These are phyloP conservation scores for Petromus typicus DNA, from an alignment of 2,113 vertebrate genomes.

Conservation along the genomic window DNA sequence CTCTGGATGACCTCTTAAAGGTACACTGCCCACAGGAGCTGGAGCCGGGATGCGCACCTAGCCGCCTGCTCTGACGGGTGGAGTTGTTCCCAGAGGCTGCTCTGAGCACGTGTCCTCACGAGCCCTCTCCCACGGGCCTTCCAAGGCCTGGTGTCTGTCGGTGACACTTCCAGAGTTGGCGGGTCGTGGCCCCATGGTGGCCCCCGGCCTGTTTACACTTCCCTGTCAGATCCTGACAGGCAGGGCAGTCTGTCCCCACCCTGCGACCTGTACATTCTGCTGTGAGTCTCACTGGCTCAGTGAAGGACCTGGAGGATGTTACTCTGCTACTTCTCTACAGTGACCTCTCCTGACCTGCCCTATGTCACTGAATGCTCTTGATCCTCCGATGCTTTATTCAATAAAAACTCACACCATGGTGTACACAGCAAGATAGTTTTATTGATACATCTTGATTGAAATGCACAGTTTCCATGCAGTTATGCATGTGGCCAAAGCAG, in stretches of 20 bases:
- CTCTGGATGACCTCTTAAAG: not conserved
- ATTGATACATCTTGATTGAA: not conserved
- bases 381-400: conserved; percentile 48
- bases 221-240: not conserved
- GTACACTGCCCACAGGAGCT: not conserved
- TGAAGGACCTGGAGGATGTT: not conserved
- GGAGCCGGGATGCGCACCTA: not conserved
- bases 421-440: conserved; percentile 40
- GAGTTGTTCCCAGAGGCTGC: not conserved
- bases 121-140: fast-evolving
- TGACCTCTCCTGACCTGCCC: not conserved
- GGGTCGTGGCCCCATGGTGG: fast-evolving
- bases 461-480: not conserved
- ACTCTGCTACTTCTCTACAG: not conserved
- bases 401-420: conserved; percentile 59
- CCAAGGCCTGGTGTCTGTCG: not conserved
- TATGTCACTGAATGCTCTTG: not conserved
- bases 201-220: not conserved
- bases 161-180: not conserved
- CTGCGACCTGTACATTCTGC: not conserved
- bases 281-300: not conserved
- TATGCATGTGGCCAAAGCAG: not conserved
- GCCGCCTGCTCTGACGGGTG: not conserved
- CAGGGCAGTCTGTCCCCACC: not conserved
- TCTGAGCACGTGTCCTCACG: not conserved